These are phyloP conservation scores for Phodopus roborovskii DNA, from an alignment of 2,113 vertebrate species.

Conservation along the genomic window DNA sequence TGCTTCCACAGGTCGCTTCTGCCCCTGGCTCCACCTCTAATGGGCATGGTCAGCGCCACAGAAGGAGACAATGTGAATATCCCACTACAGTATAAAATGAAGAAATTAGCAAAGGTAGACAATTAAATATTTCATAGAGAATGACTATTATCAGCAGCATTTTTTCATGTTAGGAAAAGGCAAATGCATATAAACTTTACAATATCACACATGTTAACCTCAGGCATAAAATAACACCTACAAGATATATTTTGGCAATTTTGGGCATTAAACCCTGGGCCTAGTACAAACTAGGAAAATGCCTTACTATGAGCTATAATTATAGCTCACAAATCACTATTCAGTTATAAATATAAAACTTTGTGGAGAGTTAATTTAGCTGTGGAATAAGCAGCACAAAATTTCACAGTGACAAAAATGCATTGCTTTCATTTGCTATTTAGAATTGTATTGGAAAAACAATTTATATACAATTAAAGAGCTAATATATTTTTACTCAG, in stretches of 20 bases:
- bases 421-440: neutral
- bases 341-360: neutral
- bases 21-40: too few relatives aligned
- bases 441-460: neutral
- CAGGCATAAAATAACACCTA: neutral
- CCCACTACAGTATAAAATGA: slow-evolving; percentile 1
- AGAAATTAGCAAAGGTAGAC: neutral
- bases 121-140: neutral
- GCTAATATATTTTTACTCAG: neutral
- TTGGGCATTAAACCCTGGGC: neutral
- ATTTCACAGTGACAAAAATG: neutral
- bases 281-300: neutral
- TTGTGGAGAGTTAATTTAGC: neutral
- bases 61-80: too few relatives aligned
- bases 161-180: neutral
- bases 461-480: slow-evolving; percentile 2
- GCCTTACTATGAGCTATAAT: neutral
- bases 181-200: neutral
- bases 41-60: too few relatives aligned
- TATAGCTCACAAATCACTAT: neutral
- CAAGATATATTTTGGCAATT: neutral
- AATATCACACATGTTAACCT: neutral
- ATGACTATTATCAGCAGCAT: neutral
- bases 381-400: neutral
- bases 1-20: too few relatives aligned